phyloP scores from a whole-genome alignment of 2,797 vertebrate genomes.

The Pseudochromis fuscus region DNA sequence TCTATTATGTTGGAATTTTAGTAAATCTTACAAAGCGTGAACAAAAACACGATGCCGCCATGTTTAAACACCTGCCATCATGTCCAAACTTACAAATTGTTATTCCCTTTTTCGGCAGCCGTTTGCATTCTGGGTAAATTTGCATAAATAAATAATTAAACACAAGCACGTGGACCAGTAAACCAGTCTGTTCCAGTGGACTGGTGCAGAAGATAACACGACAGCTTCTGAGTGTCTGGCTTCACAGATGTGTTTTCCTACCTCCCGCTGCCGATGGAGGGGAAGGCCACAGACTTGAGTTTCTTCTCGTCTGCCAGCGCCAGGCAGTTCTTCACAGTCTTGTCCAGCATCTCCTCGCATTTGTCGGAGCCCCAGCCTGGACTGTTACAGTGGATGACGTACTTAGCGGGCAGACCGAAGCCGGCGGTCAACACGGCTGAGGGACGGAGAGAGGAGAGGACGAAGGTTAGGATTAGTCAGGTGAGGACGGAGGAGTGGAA shows the following conservation, averaged over 20 bases:
- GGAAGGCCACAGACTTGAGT: constrained; percentile 96
- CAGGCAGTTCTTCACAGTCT: constrained; percentile 98
- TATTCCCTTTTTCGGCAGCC: too few species aligned
- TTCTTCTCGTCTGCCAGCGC: constrained; percentile 98
- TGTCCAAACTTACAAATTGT: too few species aligned
- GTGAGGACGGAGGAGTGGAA: neutral
- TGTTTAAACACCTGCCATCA: too few species aligned
- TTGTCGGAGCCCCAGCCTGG: constrained; percentile 96
- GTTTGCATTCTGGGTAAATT: too few species aligned
- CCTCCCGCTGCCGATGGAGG: constrained; percentile 98
- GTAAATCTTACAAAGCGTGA: too few species aligned
- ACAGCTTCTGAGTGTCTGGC: neutral
- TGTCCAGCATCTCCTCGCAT: constrained; percentile 96
- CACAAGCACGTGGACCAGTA: too few species aligned
- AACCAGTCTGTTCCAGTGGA: too few species aligned
- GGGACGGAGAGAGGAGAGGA: constrained; percentile 5
- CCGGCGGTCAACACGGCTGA: constrained; percentile 91
- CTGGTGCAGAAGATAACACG: too few species aligned
- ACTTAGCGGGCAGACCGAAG: constrained; percentile 94
- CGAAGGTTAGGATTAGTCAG: neutral
- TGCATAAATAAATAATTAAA: too few species aligned
- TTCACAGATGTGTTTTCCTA: constrained; percentile 62
- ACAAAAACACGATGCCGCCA: too few species aligned
- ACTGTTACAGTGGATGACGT: constrained; percentile 98
- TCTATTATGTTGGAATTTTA: too few species aligned